Conservation (phyloP, 1,140 invertebrate species). For the Saxidomus purpurata region DNA sequence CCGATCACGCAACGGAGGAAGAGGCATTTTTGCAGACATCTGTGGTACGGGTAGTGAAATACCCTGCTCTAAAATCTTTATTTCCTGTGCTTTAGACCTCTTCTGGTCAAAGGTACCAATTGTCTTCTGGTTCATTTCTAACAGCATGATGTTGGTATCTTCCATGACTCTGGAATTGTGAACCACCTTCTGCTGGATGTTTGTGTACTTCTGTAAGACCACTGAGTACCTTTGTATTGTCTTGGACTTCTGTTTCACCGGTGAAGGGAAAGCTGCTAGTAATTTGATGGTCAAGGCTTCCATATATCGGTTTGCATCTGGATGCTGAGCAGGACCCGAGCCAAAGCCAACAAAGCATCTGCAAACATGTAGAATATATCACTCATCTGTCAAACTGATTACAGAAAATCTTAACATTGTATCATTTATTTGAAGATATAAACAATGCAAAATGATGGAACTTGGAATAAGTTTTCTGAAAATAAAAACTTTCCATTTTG, state of each 20-base stretch:
- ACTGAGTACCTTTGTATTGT: neutral
- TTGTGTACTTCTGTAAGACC: neutral
- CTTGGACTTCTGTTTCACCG: neutral
- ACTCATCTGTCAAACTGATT: too few species aligned
- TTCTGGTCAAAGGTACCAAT: neutral
- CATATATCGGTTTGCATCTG: neutral
- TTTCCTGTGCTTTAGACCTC: neutral
- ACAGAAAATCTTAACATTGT: too few species aligned
- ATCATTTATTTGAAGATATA: too few species aligned
- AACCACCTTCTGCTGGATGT: neutral
- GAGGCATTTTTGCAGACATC: neutral
- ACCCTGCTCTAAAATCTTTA: neutral
- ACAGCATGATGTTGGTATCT: neutral
- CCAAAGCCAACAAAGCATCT: neutral
- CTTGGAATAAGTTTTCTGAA: too few species aligned
- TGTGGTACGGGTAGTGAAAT: neutral
- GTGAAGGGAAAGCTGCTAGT: neutral
- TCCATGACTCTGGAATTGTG: neutral
- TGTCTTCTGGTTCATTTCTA: neutral
- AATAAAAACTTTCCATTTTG: too few species aligned
- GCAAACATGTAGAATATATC: too few species aligned
- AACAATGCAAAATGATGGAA: too few species aligned
- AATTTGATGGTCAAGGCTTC: neutral
- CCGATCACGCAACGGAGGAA: neutral
- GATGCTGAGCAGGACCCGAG: neutral